Percentiles rank a stretch among this genome's conserved stretches.
These are phyloP conservation scores for Heterodera schachtii DNA, from an alignment of 1,140 invertebrate genomes.

Conservation along the genomic window DNA sequence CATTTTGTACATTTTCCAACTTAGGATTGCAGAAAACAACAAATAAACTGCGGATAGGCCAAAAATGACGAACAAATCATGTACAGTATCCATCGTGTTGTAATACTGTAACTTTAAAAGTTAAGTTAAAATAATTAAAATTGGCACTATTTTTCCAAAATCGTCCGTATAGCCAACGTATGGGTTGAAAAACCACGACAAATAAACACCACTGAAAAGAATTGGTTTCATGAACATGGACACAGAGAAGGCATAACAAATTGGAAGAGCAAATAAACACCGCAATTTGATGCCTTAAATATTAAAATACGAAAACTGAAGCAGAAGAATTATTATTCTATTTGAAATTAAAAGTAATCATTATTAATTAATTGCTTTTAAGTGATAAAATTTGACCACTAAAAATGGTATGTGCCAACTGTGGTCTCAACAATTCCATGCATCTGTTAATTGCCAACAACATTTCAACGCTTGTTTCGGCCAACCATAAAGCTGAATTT, in stretches of 20 bases:
- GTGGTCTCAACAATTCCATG: conserved; percentile 26
- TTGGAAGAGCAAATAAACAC: neutral
- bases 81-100: neutral
- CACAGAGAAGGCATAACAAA: neutral
- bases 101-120: neutral
- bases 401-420: conserved; percentile 15
- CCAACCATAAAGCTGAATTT: conserved; percentile 25
- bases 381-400: neutral
- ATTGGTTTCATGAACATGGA: conserved; percentile 17
- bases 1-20: neutral
- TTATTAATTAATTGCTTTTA: neutral
- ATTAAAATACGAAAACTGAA: no score
- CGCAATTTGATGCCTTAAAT: neutral
- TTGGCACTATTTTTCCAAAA: conserved; percentile 1
- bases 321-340: no score
- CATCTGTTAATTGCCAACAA: conserved; percentile 22
- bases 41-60: conserved; percentile 20
- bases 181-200: conserved; percentile 34
- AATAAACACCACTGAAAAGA: conserved; percentile 28
- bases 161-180: conserved; percentile 30
- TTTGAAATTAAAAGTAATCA: no score
- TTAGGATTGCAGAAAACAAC: conserved; percentile 2
- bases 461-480: conserved; percentile 11
- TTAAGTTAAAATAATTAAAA: neutral
- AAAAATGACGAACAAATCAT: conserved; percentile 26